Base-by-base conservation (phyloP, 2,113 vertebrate genomes). In the Triplophysa tibetana region DNA sequence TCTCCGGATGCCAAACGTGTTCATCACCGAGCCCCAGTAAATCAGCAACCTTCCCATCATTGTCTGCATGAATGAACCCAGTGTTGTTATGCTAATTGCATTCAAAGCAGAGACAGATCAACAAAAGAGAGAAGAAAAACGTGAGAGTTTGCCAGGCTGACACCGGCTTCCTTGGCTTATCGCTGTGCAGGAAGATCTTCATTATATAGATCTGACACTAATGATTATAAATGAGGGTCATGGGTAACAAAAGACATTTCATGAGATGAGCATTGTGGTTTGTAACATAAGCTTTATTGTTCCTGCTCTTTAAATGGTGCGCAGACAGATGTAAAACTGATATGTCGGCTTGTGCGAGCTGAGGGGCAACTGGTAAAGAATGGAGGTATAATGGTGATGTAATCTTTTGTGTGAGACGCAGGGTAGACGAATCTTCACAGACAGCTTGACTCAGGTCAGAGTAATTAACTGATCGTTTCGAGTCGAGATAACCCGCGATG, bases 211-310 rank as follows among this genome's bases (percentile, higher is more conserved):
- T 82, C 79, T 89, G 88, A 90, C 90, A 88, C 82, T 89, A 85
- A 89, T 90, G 85, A 85, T 87, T 84, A 89, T 77, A 88, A 87
- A 91, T 87, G 86, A 83, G 87, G 86, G 77, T 82, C 87, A 87
- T 45, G 70, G 84, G 85, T 88, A 86, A 93, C 91, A 92, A 92
- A 90, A 88, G 80, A 77, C 83, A 90, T 89, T 89, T 88, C 80
- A 74, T 82, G 88, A 80, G 87, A 76, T 69, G 81, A 85, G 81
- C 77, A 83, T 76, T 69, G 8, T 1, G 63, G 83, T 81, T 89
- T 81, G 81, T 85, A 85, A 89, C 88, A 91, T 81, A 90, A 84
- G 85, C 65, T 76, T 81, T 76, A 89, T 89, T 93, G 90, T 93
- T 87, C 80, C 72, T 74, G 81, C 83, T 29, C 85, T 84, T 89